phyloP scores from a whole-genome alignment of 2,888 invertebrate species.

The Drosophila atripex region DNA sequence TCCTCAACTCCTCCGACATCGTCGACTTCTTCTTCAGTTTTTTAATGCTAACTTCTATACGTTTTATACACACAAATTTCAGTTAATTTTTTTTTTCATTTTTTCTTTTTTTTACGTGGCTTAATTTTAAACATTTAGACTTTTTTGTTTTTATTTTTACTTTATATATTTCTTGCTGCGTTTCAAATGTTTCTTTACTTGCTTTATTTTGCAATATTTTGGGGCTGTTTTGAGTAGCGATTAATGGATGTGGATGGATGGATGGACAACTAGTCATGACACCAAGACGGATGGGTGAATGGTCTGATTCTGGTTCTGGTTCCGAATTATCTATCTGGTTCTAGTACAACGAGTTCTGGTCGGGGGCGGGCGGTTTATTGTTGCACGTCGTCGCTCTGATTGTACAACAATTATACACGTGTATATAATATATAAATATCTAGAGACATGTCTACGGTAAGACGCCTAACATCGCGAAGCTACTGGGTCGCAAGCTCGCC shows the following conservation, averaged over 20 bases:
- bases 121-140: conserved; percentile 75
- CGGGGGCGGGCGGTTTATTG: conserved; percentile 57
- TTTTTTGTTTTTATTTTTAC: conserved; percentile 39
- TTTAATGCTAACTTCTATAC: conserved; percentile 71
- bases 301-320: conserved; percentile 31
- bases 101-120: conserved; percentile 54
- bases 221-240: conserved; percentile 68
- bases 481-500: conserved; percentile 56
- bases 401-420: conserved; percentile 75
- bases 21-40: conserved; percentile 22
- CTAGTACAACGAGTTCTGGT: conserved; percentile 6
- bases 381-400: conserved; percentile 78
- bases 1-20: conserved; percentile 49
- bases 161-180: conserved; percentile 52
- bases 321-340: conserved; percentile 21
- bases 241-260: conserved; percentile 27
- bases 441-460: conserved; percentile 57
- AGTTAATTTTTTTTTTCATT: conserved; percentile 53
- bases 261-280: conserved; percentile 20
- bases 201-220: conserved; percentile 50
- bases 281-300: conserved; percentile 44
- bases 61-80: conserved; percentile 77
- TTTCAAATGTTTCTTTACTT: conserved; percentile 47
- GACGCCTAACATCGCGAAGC: conserved; percentile 72
- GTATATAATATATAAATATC: conserved; percentile 50